phyloP scores from a whole-genome alignment of 2,797 vertebrate genomes.

The Pseudochaenichthys georgianus region DNA sequence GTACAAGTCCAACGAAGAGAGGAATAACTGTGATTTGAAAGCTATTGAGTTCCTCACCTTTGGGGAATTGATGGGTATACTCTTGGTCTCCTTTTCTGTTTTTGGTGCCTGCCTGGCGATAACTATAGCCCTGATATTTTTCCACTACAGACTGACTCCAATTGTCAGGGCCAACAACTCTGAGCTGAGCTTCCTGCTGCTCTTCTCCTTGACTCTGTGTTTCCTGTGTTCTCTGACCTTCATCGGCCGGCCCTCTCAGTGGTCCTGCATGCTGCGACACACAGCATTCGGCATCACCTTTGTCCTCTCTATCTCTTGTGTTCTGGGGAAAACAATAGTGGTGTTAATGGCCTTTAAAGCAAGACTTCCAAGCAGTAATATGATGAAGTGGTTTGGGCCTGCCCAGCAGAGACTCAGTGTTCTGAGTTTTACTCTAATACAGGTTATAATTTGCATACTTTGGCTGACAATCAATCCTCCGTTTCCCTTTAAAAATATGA shows the following conservation, averaged over 20 bases:
- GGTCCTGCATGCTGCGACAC: conserved; percentile 87
- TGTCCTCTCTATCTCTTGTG: conserved; percentile 84
- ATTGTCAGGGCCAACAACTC: conserved; percentile 86
- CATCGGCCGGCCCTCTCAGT: conserved; percentile 81
- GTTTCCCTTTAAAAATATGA: conserved; percentile 76
- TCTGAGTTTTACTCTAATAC: conserved; percentile 78
- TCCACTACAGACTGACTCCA: conserved; percentile 79
- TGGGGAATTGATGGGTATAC: conserved; percentile 83
- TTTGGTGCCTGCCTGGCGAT: conserved; percentile 81
- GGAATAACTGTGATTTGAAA: conserved; percentile 83
- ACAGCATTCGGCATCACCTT: conserved; percentile 85
- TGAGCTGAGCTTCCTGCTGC: conserved; percentile 85
- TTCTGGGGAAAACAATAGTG: conserved; percentile 83
- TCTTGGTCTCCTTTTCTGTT: conserved; percentile 81
- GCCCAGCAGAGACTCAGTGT: conserved; percentile 83
- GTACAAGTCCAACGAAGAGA: conserved; percentile 83
- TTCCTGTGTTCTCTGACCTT: conserved; percentile 86
- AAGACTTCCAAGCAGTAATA: conserved; percentile 76
- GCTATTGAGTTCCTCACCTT: conserved; percentile 84
- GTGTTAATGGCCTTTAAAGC: conserved; percentile 85
- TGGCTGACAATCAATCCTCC: conserved; percentile 83
- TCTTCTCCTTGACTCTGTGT: conserved; percentile 84
- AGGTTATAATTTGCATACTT: conserved; percentile 79
- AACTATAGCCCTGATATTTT: conserved; percentile 81
- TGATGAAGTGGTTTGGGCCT: conserved; percentile 84